Conservation (phyloP, 2,797 vertebrate species). For the Mus caroli region DNA sequence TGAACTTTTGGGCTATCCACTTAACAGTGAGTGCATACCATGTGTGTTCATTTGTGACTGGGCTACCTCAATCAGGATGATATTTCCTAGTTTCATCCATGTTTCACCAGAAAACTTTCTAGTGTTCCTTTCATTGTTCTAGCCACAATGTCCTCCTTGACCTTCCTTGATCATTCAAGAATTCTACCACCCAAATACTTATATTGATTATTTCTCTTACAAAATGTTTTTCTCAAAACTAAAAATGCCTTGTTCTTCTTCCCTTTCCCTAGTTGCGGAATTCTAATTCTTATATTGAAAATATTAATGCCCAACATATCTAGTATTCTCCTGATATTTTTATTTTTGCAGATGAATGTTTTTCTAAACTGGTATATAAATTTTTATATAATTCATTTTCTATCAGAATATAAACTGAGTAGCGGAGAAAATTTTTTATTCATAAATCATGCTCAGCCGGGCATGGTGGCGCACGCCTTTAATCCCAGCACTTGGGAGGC, state of each 20-base stretch:
- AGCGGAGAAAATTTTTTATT: background rate
- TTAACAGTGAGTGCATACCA: too few species aligned
- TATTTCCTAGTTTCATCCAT: too few species aligned
- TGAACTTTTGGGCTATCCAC: too few species aligned
- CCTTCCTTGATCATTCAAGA: background rate
- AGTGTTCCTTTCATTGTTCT: background rate
- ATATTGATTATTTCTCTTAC: background rate
- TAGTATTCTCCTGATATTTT: background rate
- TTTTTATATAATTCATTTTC: background rate
- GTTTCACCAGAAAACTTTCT: background rate
- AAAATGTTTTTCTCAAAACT: background rate
- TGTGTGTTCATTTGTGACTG: too few species aligned
- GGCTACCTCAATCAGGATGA: too few species aligned
- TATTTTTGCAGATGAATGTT: background rate
- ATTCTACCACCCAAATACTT: accelerated
- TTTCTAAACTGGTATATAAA: background rate
- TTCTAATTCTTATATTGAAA: background rate
- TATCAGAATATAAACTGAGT: background rate
- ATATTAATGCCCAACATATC: background rate
- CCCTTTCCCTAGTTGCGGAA: background rate
- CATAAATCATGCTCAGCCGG: background rate
- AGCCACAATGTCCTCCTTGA: background rate
- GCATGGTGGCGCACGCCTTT: too few species aligned
- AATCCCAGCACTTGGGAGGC: too few species aligned
- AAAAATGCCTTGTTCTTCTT: background rate